Evolutionary conservation across 2,888 invertebrate genomes (phyloP).

Genomic region (Drepanosiphum platanoidis): DNA sequence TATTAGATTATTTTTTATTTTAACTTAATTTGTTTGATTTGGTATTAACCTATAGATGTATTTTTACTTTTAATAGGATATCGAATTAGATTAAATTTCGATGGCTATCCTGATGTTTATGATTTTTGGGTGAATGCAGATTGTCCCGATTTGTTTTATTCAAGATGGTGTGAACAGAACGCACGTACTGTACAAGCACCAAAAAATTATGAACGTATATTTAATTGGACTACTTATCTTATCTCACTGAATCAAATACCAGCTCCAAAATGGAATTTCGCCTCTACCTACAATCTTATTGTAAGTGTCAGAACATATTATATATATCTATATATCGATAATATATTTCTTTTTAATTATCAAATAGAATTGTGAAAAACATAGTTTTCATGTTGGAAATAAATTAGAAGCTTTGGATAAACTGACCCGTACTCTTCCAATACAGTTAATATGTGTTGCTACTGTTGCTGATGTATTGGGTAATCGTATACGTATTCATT

Average conservation of each 20-base stretch:
- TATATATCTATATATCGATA: not conserved
- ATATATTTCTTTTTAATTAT: not conserved
- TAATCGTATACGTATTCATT: slow-evolving; percentile 87
- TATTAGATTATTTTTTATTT: not conserved
- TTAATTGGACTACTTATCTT: slow-evolving; percentile 38
- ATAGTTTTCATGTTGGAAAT: slow-evolving; percentile 63
- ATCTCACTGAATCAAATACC: not conserved
- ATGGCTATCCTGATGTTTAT: slow-evolving; percentile 87
- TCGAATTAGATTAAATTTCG: slow-evolving; percentile 87
- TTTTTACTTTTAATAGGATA: slow-evolving; percentile 72
- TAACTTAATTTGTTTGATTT: not conserved
- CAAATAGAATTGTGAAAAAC: slow-evolving; percentile 17
- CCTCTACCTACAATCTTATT: not conserved
- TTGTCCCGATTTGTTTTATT: slow-evolving; percentile 89
- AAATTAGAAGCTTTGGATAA: slow-evolving; percentile 66
- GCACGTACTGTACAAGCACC: slow-evolving; percentile 83
- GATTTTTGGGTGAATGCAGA: slow-evolving; percentile 96
- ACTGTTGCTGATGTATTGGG: slow-evolving; percentile 85
- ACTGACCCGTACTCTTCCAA: slow-evolving; percentile 43
- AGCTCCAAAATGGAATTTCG: slow-evolving; percentile 40
- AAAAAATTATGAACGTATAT: slow-evolving; percentile 70
- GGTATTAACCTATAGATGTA: not conserved
- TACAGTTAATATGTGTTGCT: slow-evolving; percentile 52
- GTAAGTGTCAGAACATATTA: slow-evolving; percentile 10
- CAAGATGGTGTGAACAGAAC: slow-evolving; percentile 92